These are phyloP conservation scores for Trachythela sp. DNA, from an alignment of 64 coral and sea anemone genomes.

Conservation along the genomic window DNA sequence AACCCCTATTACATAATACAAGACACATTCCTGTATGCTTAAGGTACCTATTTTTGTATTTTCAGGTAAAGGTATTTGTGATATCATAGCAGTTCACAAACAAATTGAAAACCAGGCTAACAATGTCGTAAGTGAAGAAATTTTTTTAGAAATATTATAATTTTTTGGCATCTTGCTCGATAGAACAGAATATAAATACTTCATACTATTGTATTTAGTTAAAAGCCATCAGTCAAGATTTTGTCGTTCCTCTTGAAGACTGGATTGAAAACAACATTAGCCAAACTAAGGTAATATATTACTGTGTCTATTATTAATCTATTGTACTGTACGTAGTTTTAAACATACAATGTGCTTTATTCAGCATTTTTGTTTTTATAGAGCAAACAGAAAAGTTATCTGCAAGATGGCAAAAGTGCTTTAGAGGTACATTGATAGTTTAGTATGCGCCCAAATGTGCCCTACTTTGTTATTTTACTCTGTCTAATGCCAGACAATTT, in stretches of 20 bases:
- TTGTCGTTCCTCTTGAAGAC: slow-evolving; percentile 12
- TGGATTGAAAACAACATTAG: not conserved
- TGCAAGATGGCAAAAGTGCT: not conserved
- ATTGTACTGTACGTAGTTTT: not conserved
- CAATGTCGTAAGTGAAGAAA: slow-evolving; percentile 1
- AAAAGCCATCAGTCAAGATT: slow-evolving; percentile 17
- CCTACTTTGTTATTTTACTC: too few relatives aligned
- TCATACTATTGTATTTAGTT: not conserved
- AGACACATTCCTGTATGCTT: too few relatives aligned
- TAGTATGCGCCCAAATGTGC: not conserved
- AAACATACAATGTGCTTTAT: not conserved
- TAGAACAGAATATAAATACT: too few relatives aligned
- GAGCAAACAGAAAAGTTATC: not conserved
- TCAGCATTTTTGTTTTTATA: not conserved
- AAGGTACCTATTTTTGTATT: too few relatives aligned
- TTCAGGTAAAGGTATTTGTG: slow-evolving; percentile 6
- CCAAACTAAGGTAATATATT: not conserved
- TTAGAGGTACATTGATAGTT: not conserved
- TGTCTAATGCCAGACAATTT: too few relatives aligned
- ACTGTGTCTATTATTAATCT: not conserved
- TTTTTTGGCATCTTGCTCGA: too few relatives aligned
- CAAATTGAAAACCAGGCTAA: slow-evolving; percentile 11
- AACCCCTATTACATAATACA: too few relatives aligned
- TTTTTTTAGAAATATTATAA: not conserved
- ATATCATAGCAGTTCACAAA: not conserved